phyloP scores from a whole-genome alignment of 2,888 invertebrate species.

The Merodon equestris region DNA sequence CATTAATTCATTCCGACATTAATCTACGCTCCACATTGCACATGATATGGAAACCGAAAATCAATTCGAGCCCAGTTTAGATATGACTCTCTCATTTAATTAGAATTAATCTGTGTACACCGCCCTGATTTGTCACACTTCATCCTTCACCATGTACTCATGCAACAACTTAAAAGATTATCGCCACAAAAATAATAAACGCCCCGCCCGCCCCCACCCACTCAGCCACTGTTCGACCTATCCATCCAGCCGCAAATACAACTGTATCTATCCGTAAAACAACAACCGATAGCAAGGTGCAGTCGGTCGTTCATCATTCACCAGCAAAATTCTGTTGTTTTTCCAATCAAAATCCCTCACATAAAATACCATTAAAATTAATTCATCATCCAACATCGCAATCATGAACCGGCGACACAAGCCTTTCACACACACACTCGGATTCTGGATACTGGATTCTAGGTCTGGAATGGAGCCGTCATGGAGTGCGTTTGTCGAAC shows the following conservation, averaged over 20 bases:
- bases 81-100: conserved; percentile 18
- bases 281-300: background rate
- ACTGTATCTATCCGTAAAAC: background rate
- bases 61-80: background rate
- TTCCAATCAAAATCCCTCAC: conserved; percentile 59
- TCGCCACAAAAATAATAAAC: conserved; percentile 41
- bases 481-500: conserved; percentile 63
- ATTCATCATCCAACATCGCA: conserved; percentile 48
- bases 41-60: no score
- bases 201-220: background rate
- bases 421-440: conserved; percentile 10
- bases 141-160: conserved; percentile 46
- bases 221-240: conserved; percentile 8
- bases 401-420: conserved; percentile 21
- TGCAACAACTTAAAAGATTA: conserved; percentile 61
- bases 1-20: no score
- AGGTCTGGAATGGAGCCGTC: conserved; percentile 12
- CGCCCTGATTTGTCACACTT: conserved; percentile 56
- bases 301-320: background rate
- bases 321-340: conserved; percentile 29
- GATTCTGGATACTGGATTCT: no score
- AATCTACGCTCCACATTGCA: no score
- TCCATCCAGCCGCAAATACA: conserved; percentile 2
- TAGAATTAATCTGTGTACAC: conserved; percentile 36
- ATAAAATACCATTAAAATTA: conserved; percentile 67